These are phyloP conservation scores for Antheraea pernyi DNA, from an alignment of 1,140 invertebrate genomes.

Conservation along the genomic window DNA sequence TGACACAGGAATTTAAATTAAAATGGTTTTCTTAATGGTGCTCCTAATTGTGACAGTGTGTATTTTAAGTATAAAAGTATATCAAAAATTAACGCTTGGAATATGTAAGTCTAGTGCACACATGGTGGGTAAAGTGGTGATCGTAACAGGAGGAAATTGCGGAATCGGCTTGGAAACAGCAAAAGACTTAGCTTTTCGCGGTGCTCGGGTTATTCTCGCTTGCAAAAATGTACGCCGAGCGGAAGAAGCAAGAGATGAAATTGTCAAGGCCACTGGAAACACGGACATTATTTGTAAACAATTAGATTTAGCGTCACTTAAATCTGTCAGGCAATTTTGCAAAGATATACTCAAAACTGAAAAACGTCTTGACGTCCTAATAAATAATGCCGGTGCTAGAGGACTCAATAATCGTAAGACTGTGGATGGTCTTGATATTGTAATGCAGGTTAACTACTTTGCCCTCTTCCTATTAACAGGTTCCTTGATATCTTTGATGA, in stretches of 20 bases:
- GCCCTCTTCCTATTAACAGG: constrained; percentile 91
- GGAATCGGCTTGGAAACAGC: constrained; percentile 89
- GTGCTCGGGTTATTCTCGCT: constrained; percentile 89
- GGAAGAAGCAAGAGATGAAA: constrained; percentile 81
- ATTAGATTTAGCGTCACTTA: constrained; percentile 85
- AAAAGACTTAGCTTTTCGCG: constrained; percentile 89
- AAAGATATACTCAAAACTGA: constrained; percentile 85
- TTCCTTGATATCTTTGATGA: constrained; percentile 82
- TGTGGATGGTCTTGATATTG: constrained; percentile 92
- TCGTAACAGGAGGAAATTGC: constrained; percentile 90
- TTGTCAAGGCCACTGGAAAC: constrained; percentile 76
- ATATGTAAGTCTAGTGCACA: constrained; percentile 71
- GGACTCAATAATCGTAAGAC: constrained; percentile 80
- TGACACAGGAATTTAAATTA: constrained; percentile 15
- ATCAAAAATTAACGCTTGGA: constrained; percentile 62
- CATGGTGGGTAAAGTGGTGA: constrained; percentile 79
- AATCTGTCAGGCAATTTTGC: constrained; percentile 87
- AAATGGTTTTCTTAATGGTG: constrained; percentile 47
- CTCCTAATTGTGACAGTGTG: constrained; percentile 33
- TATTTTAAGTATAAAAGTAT: constrained; percentile 44
- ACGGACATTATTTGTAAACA: constrained; percentile 81
- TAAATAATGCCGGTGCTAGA: constrained; percentile 88
- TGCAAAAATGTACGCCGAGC: constrained; percentile 85
- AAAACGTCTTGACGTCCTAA: constrained; percentile 84
- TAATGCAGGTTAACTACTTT: constrained; percentile 94